A percentile compares a stretch with the other conserved stretches of the same genome.
phyloP scores from a whole-genome alignment of 30 jellyfish, hydroid and myxozoan species.

The Chrysaora quinquecirrha region DNA sequence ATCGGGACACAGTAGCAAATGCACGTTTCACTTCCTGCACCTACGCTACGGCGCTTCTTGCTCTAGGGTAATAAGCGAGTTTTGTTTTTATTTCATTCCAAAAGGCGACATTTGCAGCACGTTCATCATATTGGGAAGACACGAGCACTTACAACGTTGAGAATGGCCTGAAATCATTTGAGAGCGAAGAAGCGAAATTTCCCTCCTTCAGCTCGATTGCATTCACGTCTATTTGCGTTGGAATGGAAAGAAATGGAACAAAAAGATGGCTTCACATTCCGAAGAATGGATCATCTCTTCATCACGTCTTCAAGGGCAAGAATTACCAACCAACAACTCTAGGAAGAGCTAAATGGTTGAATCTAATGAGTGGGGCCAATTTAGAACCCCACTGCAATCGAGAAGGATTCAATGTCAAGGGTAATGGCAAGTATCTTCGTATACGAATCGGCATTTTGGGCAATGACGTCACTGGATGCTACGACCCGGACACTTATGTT shows the following conservation, averaged over 20 bases:
- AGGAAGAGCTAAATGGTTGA: slow-evolving; percentile 36
- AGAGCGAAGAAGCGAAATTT: slow-evolving; percentile 29
- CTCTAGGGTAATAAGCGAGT: no score
- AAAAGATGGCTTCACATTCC: slow-evolving; percentile 15
- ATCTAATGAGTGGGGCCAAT: slow-evolving; percentile 22
- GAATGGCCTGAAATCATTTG: slow-evolving; percentile 16
- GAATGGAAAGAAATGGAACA: slow-evolving; percentile 7
- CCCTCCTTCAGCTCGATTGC: slow-evolving; percentile 9
- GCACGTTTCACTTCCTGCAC: no score
- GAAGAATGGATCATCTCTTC: slow-evolving; percentile 3
- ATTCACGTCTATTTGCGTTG: slow-evolving; percentile 36
- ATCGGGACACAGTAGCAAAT: no score
- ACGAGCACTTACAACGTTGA: background rate
- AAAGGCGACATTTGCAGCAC: slow-evolving; percentile 3
- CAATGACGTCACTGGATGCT: slow-evolving; percentile 51
- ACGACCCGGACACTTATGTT: slow-evolving; percentile 25
- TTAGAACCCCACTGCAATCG: slow-evolving; percentile 53
- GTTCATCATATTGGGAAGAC: slow-evolving; percentile 3
- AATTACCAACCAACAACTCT: slow-evolving; percentile 7
- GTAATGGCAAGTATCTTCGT: background rate
- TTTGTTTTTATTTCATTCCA: no score
- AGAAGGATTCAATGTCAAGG: slow-evolving; percentile 49
- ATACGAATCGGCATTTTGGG: slow-evolving; percentile 46
- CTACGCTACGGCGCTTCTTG: no score
- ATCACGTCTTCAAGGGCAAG: slow-evolving; percentile 2